Evolutionary conservation across 92 coral and sea anemone species (phyloP).

Genomic region (Umimayanthus kanabou): DNA sequence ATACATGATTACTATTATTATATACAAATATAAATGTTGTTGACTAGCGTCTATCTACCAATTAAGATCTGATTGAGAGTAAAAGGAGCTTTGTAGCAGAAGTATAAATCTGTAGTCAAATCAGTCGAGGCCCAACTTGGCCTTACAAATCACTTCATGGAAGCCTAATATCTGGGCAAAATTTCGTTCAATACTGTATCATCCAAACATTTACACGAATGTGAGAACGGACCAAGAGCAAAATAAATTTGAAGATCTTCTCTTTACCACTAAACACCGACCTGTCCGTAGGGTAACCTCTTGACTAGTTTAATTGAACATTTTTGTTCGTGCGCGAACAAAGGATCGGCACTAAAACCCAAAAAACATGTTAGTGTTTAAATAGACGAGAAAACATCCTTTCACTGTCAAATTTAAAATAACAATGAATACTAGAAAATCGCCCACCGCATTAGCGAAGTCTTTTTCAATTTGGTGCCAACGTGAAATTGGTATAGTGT

Average conservation of each 20-base stretch:
- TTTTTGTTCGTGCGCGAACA: background rate
- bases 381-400: background rate
- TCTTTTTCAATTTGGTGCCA: too few species aligned
- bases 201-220: background rate
- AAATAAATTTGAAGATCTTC: background rate
- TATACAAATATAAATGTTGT: background rate
- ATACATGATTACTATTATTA: background rate
- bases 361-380: too few species aligned
- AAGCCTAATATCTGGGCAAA: conserved; percentile 36
- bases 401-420: background rate
- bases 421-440: background rate
- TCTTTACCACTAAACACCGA: background rate
- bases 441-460: background rate
- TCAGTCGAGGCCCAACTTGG: conserved; percentile 32
- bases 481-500: too few species aligned
- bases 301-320: background rate
- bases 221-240: background rate
- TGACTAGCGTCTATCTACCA: conserved; percentile 1
- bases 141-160: conserved; percentile 48
- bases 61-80: background rate
- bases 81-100: background rate
- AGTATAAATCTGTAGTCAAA: background rate
- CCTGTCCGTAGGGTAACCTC: too few species aligned
- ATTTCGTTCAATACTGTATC: background rate
- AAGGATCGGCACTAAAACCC: background rate